A percentile compares a stretch with the other conserved stretches of the same genome.
phyloP scores from a whole-genome alignment of 2,797 vertebrate genomes.

The Eleutherodactylus coqui region DNA sequence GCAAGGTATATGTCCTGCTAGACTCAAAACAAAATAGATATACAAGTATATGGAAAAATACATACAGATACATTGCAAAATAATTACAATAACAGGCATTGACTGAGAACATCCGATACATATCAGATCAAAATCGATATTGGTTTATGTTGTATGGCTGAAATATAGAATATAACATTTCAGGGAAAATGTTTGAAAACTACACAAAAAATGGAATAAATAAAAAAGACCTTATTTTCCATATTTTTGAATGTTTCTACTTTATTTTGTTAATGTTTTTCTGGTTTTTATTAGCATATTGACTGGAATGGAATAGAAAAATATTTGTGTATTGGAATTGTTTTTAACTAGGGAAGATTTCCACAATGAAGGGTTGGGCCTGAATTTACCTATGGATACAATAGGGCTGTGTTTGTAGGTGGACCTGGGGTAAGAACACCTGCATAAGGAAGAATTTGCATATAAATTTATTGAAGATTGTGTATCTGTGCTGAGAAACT shows the following conservation, averaged over 20 bases:
- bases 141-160: background rate
- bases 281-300: background rate
- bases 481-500: too few relatives aligned
- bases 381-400: background rate
- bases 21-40: conserved; percentile 31
- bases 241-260: background rate
- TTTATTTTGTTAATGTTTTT: too few relatives aligned
- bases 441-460: background rate
- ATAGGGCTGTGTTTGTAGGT: background rate
- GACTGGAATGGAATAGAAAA: background rate
- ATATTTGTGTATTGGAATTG: background rate
- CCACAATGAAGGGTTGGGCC: background rate
- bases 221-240: background rate
- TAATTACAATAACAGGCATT: conserved; percentile 18
- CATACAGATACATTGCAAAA: conserved; percentile 49
- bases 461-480: too few relatives aligned
- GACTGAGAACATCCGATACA: background rate
- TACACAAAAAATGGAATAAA: background rate
- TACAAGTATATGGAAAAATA: conserved; percentile 19
- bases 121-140: background rate
- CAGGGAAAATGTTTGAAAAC: background rate
- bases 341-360: background rate
- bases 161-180: background rate
- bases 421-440: background rate
- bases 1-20: conserved; percentile 11